Percentiles rank a stretch among this genome's conserved stretches.
Evolutionary conservation across 2,888 invertebrate species (phyloP).

Genomic region (Ormyrus pomaceus): DNA sequence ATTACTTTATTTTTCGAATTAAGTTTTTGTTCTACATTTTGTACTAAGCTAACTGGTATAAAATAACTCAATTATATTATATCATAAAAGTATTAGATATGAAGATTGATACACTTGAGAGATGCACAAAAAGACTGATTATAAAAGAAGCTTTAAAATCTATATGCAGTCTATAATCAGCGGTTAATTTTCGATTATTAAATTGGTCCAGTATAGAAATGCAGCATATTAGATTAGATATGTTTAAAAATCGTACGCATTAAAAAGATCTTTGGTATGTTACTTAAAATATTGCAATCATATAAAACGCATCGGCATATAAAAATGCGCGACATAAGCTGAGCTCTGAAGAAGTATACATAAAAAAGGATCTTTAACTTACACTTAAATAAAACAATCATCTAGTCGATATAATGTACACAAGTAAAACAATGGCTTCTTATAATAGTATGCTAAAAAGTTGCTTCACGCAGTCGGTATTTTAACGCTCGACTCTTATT

Average conservation of each 20-base stretch:
- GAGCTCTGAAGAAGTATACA: constrained; percentile 42
- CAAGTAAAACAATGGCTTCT: constrained; percentile 51
- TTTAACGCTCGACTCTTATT: constrained; percentile 35
- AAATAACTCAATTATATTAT: constrained; percentile 63
- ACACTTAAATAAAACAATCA: constrained; percentile 54
- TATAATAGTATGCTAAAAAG: constrained; percentile 34
- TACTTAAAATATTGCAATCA: constrained; percentile 68
- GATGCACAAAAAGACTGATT: constrained; percentile 40
- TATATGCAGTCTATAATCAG: constrained; percentile 17
- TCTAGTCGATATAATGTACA: constrained; percentile 53
- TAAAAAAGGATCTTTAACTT: constrained; percentile 50
- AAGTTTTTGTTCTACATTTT: constrained; percentile 65
- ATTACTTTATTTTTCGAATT: constrained; percentile 62
- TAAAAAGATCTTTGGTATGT: constrained; percentile 73
- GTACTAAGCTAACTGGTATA: constrained; percentile 64
- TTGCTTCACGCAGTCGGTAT: constrained; percentile 38
- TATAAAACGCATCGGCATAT: constrained; percentile 34
- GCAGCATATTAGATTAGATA: constrained; percentile 35
- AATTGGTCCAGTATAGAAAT: constrained; percentile 56
- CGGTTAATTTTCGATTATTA: constrained; percentile 22
- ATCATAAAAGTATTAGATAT: constrained; percentile 59
- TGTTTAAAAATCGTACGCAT: constrained; percentile 45
- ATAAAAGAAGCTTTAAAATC: constrained; percentile 38
- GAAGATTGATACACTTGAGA: constrained; percentile 35
- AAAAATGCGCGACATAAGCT: constrained; percentile 43